Conservation (phyloP, 2,797 vertebrate genomes). For the Denticeps clupeoides region DNA sequence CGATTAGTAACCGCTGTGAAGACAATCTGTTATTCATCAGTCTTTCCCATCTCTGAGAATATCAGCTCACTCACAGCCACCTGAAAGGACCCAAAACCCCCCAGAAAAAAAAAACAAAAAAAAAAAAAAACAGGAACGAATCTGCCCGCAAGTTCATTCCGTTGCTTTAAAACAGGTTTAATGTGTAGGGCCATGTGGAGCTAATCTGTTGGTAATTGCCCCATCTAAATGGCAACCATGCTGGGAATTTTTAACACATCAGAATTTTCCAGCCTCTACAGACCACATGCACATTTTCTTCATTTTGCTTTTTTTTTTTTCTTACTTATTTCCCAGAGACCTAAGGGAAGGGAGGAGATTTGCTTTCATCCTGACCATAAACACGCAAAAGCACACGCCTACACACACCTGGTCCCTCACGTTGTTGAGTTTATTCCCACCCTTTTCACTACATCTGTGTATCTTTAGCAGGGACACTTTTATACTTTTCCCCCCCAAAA, state of each 20-base stretch:
- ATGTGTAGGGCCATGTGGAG: constrained; percentile 9
- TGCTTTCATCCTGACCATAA: background rate
- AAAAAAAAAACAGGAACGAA: background rate
- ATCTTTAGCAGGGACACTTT: too few species aligned
- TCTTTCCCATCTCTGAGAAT: too few species aligned
- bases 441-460: too few species aligned
- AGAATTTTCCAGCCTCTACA: constrained; percentile 10
- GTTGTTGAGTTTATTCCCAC: too few species aligned
- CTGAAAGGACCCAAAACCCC: background rate
- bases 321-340: background rate
- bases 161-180: background rate
- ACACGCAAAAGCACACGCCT: background rate
- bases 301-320: background rate
- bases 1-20: too few species aligned
- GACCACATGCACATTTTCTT: constrained; percentile 8
- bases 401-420: background rate
- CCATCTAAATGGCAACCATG: constrained; percentile 15
- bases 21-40: too few species aligned
- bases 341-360: constrained; percentile 6
- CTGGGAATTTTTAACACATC: constrained; percentile 20
- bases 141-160: background rate
- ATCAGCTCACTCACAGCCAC: background rate
- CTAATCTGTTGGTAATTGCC: constrained; percentile 16
- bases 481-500: too few species aligned
- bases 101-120: background rate